These are phyloP conservation scores for Sternarchorhynchus goeldii DNA, from an alignment of 2,797 vertebrate genomes.

Conservation along the genomic window DNA sequence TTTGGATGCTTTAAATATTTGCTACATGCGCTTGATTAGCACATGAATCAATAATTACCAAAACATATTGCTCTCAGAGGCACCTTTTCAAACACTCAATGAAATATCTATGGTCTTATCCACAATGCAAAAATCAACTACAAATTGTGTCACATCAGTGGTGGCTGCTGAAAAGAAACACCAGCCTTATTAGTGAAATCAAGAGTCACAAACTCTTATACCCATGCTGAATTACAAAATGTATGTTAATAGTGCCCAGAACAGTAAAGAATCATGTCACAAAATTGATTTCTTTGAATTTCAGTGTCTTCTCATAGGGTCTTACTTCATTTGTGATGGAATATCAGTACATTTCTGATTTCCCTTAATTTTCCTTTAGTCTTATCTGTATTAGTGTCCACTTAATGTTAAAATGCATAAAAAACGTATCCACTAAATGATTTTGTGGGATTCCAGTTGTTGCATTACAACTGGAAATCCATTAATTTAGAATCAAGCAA, in stretches of 20 bases:
- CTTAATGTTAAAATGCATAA: not conserved
- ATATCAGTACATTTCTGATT: not conserved
- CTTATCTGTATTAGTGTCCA: not conserved
- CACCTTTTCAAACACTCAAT: constrained; percentile 28
- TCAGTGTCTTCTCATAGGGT: constrained; percentile 1
- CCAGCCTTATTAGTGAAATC: not conserved
- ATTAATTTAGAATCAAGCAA: not conserved
- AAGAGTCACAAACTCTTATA: not conserved
- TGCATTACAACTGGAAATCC: no score
- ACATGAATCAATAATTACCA: constrained; percentile 24
- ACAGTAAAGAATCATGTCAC: constrained; percentile 37
- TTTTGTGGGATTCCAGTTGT: no score
- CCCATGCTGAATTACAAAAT: constrained; percentile 27
- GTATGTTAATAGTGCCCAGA: constrained; percentile 28
- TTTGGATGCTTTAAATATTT: constrained; percentile 22
- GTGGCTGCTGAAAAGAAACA: not conserved
- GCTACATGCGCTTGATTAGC: constrained; percentile 25
- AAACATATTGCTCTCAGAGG: constrained; percentile 32
- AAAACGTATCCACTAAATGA: not conserved
- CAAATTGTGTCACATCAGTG: not conserved
- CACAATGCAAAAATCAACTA: constrained; percentile 41
- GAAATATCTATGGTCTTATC: constrained; percentile 38
- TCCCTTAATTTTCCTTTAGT: not conserved
- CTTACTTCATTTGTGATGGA: constrained; percentile 3
- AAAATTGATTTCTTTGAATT: constrained; percentile 22